Evolutionary conservation across 1,140 invertebrate species (phyloP).

Genomic region (Trissolcus basalis): DNA sequence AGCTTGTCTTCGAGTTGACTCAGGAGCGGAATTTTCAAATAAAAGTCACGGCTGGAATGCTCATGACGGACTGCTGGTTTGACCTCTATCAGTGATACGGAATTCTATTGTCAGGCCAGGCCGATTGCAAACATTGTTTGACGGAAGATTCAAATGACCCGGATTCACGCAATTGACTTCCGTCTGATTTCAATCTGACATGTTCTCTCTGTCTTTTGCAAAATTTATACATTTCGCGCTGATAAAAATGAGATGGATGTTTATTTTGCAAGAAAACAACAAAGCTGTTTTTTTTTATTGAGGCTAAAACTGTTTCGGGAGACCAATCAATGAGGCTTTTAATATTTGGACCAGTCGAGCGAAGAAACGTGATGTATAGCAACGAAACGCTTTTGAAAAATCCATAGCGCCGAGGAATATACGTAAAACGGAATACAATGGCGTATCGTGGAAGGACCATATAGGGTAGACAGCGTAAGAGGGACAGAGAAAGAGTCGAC

Average conservation of each 20-base stretch:
- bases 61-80: conserved; percentile 36
- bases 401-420: conserved; percentile 70
- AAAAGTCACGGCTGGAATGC: conserved; percentile 14
- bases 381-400: conserved; percentile 72
- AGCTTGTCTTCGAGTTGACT: too few species aligned
- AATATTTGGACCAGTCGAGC: conserved; percentile 54
- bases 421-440: conserved; percentile 69
- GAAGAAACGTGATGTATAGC: conserved; percentile 58
- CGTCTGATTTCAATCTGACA: conserved; percentile 43
- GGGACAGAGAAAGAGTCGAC: conserved; percentile 52
- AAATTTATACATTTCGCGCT: too few species aligned
- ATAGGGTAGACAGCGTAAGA: conserved; percentile 37
- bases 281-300: not conserved
- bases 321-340: conserved; percentile 15
- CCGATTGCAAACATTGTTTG: conserved; percentile 64
- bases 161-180: conserved; percentile 69
- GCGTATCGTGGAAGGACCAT: conserved; percentile 64
- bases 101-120: conserved; percentile 63
- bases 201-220: conserved; percentile 17
- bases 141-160: conserved; percentile 60
- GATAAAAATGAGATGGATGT: too few species aligned
- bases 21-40: conserved; percentile 5
- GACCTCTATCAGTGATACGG: conserved; percentile 40
- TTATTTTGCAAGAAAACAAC: not conserved
- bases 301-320: not conserved